Evolutionary conservation across 2,797 vertebrate species (phyloP).

Genomic region (Tarsius wallacei): DNA sequence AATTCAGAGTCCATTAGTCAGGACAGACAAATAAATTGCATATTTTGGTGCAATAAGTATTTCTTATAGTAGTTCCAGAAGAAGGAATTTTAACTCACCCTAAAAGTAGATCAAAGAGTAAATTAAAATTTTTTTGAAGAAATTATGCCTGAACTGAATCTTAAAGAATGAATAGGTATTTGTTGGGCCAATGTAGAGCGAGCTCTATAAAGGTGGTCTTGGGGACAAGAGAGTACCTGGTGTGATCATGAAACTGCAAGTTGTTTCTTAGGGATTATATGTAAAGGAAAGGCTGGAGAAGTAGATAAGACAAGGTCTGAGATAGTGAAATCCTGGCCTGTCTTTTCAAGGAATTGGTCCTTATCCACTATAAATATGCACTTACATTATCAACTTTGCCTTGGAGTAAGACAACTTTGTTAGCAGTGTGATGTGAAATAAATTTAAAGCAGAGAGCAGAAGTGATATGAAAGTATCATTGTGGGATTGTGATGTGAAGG

Average conservation of each 20-base stretch:
- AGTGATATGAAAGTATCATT: background rate
- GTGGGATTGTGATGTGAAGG: background rate
- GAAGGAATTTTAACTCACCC: background rate
- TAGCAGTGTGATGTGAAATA: background rate
- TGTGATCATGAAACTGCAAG: background rate
- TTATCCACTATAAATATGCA: background rate
- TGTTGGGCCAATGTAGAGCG: background rate
- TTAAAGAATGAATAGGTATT: background rate
- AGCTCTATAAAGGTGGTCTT: background rate
- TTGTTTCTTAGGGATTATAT: background rate
- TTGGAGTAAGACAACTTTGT: background rate
- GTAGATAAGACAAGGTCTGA: background rate
- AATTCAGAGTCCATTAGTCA: background rate
- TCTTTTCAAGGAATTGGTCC: background rate
- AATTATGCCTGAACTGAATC: background rate
- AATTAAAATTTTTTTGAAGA: conserved; percentile 2
- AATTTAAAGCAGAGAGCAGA: background rate
- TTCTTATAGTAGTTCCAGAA: background rate
- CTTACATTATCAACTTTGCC: background rate
- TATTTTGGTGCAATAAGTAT: background rate
- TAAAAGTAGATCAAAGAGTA: background rate
- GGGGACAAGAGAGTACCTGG: background rate
- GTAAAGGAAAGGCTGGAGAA: background rate
- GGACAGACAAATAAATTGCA: background rate
- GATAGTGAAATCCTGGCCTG: background rate